Base-by-base conservation (phyloP, 2,888 invertebrate species). In the Drepana falcataria region DNA sequence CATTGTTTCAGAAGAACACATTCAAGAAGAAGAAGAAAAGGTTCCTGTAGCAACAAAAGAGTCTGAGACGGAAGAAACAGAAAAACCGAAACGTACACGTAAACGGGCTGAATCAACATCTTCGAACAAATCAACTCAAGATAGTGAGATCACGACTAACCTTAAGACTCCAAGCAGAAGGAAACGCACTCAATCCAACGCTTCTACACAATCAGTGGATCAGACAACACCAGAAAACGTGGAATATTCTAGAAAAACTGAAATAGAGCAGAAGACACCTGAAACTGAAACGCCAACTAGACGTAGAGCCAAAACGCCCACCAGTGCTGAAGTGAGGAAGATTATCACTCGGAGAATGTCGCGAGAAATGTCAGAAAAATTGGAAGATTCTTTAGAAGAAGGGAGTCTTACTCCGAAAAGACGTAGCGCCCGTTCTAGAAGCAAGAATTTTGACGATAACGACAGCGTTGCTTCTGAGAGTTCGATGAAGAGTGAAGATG, bases 331-430 rank as follows among this genome's bases (percentile, higher is more conserved):
- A 76, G 69, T 81, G 0, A 73, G 87, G 47, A 83, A 77, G 57
- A 86, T 90, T 5, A 70, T 90, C 21, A 89, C 89, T 0, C 68
- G 89, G 55, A 75, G 87, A 0, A 80, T 81, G n/a, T 89, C 90
- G 0, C 80, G 75, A 59, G 90, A 90, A 60, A 68, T 86, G 56
- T 71, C 74, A 0, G 85, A 78, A 44, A 80, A 71, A 52, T 53
- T 69, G 1, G 83, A 85, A 21, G 82, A 84, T 47, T 76, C 65
- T 47, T 34, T 73, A 2, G 83, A 86, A 7, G 85, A 83, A 35
- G 72, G 68, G 2, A 55, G 68, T 1, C 52, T 67, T 2, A 88
- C 87, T 1, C 88, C 90, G 0, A 81, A 72, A 55, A 72, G 83
- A 44, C 70, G 84, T 1, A 61, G 66, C 0, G 65, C 65, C 47